Percentiles rank a stretch among this genome's conserved stretches.
These are phyloP conservation scores for Liolophura sinensis DNA, from an alignment of 1,140 invertebrate genomes.

Conservation along the genomic window DNA sequence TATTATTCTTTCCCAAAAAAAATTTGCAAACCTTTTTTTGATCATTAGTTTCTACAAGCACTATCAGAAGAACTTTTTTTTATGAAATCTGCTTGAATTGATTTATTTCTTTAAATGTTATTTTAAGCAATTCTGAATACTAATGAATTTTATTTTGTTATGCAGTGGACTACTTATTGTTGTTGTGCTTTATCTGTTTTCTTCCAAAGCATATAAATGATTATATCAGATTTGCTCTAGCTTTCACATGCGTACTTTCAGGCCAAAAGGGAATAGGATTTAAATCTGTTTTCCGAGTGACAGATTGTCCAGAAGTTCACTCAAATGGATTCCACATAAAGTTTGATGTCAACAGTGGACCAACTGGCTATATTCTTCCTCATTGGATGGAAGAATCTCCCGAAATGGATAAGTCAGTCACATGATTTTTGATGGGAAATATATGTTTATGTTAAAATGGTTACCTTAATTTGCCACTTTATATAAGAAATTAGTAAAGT, in stretches of 20 bases:
- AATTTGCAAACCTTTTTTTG: too few relatives aligned
- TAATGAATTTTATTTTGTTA: too few relatives aligned
- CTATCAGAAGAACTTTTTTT: too few relatives aligned
- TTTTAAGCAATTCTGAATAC: too few relatives aligned
- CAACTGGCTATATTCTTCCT: constrained; percentile 57
- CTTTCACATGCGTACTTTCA: constrained; percentile 18
- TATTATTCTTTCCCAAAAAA: too few relatives aligned
- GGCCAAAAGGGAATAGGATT: constrained; percentile 61
- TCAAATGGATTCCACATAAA: constrained; percentile 57
- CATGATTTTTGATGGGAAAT: neutral
- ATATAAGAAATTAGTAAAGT: neutral
- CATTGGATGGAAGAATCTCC: constrained; percentile 44
- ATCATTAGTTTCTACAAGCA: too few relatives aligned
- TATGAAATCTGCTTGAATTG: too few relatives aligned
- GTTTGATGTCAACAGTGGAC: constrained; percentile 54
- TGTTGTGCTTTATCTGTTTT: too few relatives aligned
- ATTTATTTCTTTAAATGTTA: too few relatives aligned
- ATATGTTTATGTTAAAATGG: neutral
- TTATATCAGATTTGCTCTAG: neutral
- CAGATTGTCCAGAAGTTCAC: constrained; percentile 56
- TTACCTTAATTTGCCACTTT: neutral
- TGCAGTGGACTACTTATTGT: too few relatives aligned
- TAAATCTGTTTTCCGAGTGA: constrained; percentile 59
- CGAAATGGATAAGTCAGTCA: constrained; percentile 4
- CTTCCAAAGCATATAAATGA: too few relatives aligned